Conservation (phyloP, 2,888 invertebrate species). For the Napeogenes sylphis region DNA sequence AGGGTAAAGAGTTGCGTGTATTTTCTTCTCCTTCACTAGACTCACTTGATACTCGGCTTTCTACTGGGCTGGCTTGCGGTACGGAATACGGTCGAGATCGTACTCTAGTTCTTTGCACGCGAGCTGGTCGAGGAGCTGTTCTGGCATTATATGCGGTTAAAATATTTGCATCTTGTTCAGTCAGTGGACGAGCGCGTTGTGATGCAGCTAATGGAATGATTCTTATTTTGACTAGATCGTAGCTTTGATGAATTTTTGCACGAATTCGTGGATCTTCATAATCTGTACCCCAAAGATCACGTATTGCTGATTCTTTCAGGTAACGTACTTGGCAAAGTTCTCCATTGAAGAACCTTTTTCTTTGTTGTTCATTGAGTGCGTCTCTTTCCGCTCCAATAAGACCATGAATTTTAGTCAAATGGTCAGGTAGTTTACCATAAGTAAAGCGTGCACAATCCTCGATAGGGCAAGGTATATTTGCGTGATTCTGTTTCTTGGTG, state of each 20-base stretch:
- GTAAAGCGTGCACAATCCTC: constrained; percentile 75
- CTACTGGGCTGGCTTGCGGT: constrained; percentile 52
- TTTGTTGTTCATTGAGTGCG: constrained; percentile 70
- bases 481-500: constrained; percentile 75
- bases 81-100: constrained; percentile 62
- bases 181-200: constrained; percentile 66
- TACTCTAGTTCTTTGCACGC: constrained; percentile 59
- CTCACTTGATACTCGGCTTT: constrained; percentile 65
- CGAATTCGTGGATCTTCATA: constrained; percentile 71
- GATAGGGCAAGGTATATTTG: constrained; percentile 74
- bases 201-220: constrained; percentile 72
- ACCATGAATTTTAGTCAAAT: constrained; percentile 73
- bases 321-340: constrained; percentile 74
- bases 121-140: constrained; percentile 65
- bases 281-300: constrained; percentile 72
- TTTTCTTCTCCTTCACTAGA: constrained; percentile 71
- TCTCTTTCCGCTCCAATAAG: constrained; percentile 71
- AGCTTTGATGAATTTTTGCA: constrained; percentile 73
- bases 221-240: constrained; percentile 69
- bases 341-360: constrained; percentile 75
- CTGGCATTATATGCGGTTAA: constrained; percentile 73
- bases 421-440: constrained; percentile 73
- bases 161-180: constrained; percentile 74
- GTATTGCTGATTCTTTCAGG: constrained; percentile 72
- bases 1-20: constrained; percentile 58